Conservation (phyloP, 2,113 vertebrate genomes). For the Castor canadensis region DNA sequence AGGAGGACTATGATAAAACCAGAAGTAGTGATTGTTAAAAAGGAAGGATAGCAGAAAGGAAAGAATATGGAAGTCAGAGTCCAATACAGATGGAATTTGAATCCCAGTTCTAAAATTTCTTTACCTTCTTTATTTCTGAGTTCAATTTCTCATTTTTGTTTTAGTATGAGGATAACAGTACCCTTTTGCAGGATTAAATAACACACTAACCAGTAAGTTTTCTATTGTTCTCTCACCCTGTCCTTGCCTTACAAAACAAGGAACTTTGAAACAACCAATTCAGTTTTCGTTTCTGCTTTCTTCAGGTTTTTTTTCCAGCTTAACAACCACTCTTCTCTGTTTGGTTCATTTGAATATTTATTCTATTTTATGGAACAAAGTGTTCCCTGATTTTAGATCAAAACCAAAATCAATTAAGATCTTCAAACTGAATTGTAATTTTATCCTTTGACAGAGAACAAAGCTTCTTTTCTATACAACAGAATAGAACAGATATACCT, state of each 20-base stretch:
- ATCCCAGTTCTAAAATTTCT: neutral
- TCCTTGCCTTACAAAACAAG: neutral
- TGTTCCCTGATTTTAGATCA: no score
- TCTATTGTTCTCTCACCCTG: no score
- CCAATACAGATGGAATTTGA: neutral
- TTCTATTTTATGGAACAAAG: no score
- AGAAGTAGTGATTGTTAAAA: neutral
- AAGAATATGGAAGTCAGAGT: neutral
- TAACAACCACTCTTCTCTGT: neutral
- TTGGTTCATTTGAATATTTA: neutral
- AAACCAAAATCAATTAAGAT: no score
- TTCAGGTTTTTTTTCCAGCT: neutral
- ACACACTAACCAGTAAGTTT: no score
- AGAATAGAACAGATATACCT: neutral
- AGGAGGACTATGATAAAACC: neutral
- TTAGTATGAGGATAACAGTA: neutral
- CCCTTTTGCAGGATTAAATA: neutral
- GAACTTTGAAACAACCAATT: no score
- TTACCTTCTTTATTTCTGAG: neutral
- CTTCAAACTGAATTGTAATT: no score
- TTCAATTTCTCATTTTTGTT: neutral
- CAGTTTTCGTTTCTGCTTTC: no score
- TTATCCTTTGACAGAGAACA: neutral
- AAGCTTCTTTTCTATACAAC: neutral
- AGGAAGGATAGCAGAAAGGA: neutral